Evolutionary conservation across 2,888 invertebrate species (phyloP), one percentile per base, ranked within the genome.

Genomic region (Selenia dentaria): DNA sequence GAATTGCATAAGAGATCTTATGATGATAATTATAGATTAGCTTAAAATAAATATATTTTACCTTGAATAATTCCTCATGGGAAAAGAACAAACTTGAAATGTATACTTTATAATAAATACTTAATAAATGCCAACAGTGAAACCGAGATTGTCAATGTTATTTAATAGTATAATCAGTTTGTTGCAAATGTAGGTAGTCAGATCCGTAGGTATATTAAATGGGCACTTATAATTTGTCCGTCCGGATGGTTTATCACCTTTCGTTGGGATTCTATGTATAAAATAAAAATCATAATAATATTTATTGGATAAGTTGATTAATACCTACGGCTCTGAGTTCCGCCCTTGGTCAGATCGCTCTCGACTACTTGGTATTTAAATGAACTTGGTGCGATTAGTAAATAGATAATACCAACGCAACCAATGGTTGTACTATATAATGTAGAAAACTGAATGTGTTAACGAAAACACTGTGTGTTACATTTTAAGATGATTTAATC

Each of bases 401-500:
- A 69, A 67, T 72, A 65, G 64, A 70, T 61, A 55, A 62, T 70
- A 73, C 74, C 60, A 64, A 70, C 71, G 50, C 47, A 45, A 51
- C 57, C 57, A 26, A 43, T 74, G 72, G 71, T 71, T 75, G 59
- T 67, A 64, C 69, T 70, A 63, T 66, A n/a, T 75, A 67, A 69
- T 70, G 71, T 82, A 82, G 75, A 70, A 67, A 74, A 69, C 74
- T 73, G 67, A 67, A 39, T 64, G 71, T 77, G 74, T 76, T 74
- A 73, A 77, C 72, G 74, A 67, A 67, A 78, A 81, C 79, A 83
- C 75, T 73, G 70, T 78, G 79, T 83, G 82, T 75, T 66, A 77
- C 81, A 76, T 84, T 80, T 46, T 80, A 82, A 80, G 79, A 69
- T 87, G 88, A 85, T 88, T 86, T 84, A 83, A 88, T 84, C 86